Evolutionary conservation across 2,888 invertebrate species (phyloP).

Genomic region (Steinernema scapterisci): DNA sequence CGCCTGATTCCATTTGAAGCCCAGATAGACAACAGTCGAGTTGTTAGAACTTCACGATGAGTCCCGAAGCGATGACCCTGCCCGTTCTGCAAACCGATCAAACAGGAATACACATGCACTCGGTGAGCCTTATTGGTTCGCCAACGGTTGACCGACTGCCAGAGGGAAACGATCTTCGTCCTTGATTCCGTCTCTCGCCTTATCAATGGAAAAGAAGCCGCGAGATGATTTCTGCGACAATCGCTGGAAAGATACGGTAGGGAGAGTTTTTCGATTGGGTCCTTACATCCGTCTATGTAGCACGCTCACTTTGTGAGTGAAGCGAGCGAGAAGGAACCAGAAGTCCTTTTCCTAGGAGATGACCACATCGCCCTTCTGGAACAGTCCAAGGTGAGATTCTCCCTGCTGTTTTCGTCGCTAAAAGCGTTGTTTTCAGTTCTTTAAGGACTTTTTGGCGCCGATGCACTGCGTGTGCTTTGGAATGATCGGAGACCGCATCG

Average conservation of each 20-base stretch:
- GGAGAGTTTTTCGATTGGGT: not conserved
- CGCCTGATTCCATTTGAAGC: no score
- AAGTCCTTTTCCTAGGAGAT: slow-evolving; percentile 88
- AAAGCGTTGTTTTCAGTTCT: slow-evolving; percentile 71
- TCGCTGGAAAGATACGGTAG: slow-evolving; percentile 23
- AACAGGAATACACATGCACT: not conserved
- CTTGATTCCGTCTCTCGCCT: not conserved
- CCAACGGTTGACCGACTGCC: not conserved
- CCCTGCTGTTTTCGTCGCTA: not conserved
- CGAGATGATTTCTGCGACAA: slow-evolving; percentile 11
- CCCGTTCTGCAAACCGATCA: not conserved
- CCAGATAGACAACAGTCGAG: no score
- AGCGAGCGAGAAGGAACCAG: slow-evolving; percentile 86
- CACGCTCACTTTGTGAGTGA: slow-evolving; percentile 84
- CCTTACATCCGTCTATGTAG: slow-evolving; percentile 69
- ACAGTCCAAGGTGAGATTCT: slow-evolving; percentile 74
- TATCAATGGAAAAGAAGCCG: slow-evolving; percentile 2
- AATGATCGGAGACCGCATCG: slow-evolving; percentile 83
- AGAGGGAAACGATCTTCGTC: not conserved
- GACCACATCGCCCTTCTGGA: slow-evolving; percentile 82
- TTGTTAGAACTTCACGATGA: not conserved
- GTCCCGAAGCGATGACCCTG: not conserved
- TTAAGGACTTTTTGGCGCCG: slow-evolving; percentile 88
- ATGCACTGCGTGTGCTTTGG: slow-evolving; percentile 89
- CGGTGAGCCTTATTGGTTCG: slow-evolving; percentile 16